Evolutionary conservation across 2,888 invertebrate genomes (phyloP), one percentile per base, ranked within the genome.

Genomic region (Limenitis camilla): DNA sequence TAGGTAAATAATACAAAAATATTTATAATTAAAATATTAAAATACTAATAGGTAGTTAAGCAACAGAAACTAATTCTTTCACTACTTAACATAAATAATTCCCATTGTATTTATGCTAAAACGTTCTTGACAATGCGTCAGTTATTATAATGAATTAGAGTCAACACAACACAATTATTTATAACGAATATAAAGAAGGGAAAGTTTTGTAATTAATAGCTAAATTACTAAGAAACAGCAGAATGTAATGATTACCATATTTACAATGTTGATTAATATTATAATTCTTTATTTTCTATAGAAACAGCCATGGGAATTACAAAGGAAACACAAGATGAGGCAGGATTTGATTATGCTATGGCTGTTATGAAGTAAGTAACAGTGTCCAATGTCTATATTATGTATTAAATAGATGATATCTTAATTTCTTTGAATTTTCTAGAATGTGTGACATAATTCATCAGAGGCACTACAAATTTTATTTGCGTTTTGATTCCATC

Each of bases 231-330:
- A 19, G 19, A 19, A 19, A 19, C 19, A 19, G 19, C 3, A 19
- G 2, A 19, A 19, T 19, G 3, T 2, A 19, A 3, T 19, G 19
- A 19, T 19, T 19, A 19, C 19, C 19, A 19, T 19, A 19, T 19
- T 19, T 19, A 19, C 19, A 19, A 19, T 19, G 19, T 19, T 19
- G 29, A 32, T 32, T 40, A 9, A 29, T 8, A 7, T 10, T 48
- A 10, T 9, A 45, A 39, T 39, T 38, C 33, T 11, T 40, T 47
- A 31, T 32, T 31, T 53, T 38, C 83, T 81, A 19, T 74, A 91
- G 93, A 94, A 84, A 95, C 95, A 9, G 95, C 94, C 0, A 95
- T 95, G 95, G 95, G 95, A 28, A 92, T 93, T 0, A 92, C 92
- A 51, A 93, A 92, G 69, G 90, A 90, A 61, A 92, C 92, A 36